Percentiles rank a stretch among this genome's conserved stretches.
Evolutionary conservation across 2,113 vertebrate genomes (phyloP).

Genomic region (Pollachius pollachius): DNA sequence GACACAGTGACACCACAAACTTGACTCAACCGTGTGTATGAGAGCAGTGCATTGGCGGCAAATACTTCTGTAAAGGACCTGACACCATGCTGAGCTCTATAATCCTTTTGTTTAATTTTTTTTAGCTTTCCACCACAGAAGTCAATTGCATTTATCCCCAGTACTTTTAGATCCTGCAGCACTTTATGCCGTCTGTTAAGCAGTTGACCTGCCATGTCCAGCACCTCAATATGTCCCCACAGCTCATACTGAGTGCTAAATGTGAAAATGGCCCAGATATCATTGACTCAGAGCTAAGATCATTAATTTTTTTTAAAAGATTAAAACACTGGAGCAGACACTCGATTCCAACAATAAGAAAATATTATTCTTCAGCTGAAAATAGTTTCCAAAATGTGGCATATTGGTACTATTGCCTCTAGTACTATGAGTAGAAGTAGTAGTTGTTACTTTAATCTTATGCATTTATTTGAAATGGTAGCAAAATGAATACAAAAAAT

Average conservation of each 20-base stretch:
- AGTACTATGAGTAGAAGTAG: background rate
- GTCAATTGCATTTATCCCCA: background rate
- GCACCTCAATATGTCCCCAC: slow-evolving; percentile 48
- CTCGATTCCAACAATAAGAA: slow-evolving; percentile 25
- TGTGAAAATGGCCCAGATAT: slow-evolving; percentile 59
- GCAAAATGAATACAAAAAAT: slow-evolving; percentile 14
- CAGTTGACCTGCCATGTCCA: slow-evolving; percentile 31
- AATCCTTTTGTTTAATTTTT: too few species aligned
- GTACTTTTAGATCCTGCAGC: slow-evolving; percentile 38
- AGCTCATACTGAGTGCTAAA: slow-evolving; percentile 20
- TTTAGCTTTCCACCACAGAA: background rate
- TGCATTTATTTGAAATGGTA: background rate
- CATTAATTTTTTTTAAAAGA: slow-evolving; percentile 55
- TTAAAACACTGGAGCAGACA: slow-evolving; percentile 61
- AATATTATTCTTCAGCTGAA: background rate
- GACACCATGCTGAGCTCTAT: too few species aligned
- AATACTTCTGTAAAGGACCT: too few species aligned
- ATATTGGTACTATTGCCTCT: background rate
- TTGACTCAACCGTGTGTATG: too few species aligned
- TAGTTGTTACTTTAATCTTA: background rate
- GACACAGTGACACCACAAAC: too few species aligned
- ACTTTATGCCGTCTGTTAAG: slow-evolving; percentile 3
- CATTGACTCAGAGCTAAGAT: slow-evolving; percentile 54
- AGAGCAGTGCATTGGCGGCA: too few species aligned
- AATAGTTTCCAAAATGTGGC: too few species aligned